Base-by-base conservation (phyloP, 2,113 vertebrate genomes). In the Cinclus cinclus region DNA sequence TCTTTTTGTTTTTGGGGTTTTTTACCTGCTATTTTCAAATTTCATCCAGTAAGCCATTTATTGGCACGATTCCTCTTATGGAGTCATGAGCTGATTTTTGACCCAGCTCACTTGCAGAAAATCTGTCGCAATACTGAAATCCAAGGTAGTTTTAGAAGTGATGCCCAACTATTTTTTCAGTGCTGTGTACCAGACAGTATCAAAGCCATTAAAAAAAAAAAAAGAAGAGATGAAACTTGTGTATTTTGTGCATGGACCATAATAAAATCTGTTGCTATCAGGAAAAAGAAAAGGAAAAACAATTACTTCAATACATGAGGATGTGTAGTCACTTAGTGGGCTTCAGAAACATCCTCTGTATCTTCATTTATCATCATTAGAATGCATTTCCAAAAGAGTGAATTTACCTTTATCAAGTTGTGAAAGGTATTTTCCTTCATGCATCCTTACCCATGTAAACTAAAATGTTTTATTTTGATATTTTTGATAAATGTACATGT, bases 321-420 rank as follows among this genome's bases (percentile, higher is more conserved):
- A 87, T 94, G 82, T 67, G 56, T 33, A 90, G 46, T 70, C 91
- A 76, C 20, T 77, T 63, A 89, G 18, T 62, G 27, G 44, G 80
- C 70, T 97, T 93, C 50, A 94, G 50, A 89, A 79, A 77, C 2
- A 2, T 83, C 77, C n/a, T 89, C 49, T 91, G 0, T 65, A 21
- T 94, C 91, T 96, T 97, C 87, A 97, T 97, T 96, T 96, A 85
- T 96, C 92, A 95, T 90, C 52, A 85, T 87, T 95, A 88, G 52
- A 95, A 93, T 91, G 64, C 33, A 15, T 75, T 95, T 93, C 77
- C 71, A 87, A 77, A 92, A 95, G 69, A 91, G 67, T 20, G 41
- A 68, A 39, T 83, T 92, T 87, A 63, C 56, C 91, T 92, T 91
- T 82, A 49, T 80, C 37, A 68, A 41, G 18, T 70, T 73, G 33